Evolutionary conservation across 2,797 vertebrate genomes (phyloP).

Genomic region (Paguma larvata): DNA sequence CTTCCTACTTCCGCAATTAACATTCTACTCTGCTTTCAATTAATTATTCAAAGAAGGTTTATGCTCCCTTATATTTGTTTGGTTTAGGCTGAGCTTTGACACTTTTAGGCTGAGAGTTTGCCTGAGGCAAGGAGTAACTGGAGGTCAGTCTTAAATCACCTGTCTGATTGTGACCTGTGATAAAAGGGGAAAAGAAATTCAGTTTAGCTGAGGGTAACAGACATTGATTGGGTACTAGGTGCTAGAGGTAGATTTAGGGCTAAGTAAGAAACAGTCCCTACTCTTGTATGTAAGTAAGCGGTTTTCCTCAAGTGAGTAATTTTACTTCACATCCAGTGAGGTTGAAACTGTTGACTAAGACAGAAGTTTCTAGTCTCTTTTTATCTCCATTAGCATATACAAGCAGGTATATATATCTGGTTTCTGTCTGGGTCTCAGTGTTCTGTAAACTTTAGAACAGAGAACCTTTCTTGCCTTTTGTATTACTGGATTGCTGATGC

Average conservation of each 20-base stretch:
- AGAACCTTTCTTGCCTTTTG: neutral
- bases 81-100: neutral
- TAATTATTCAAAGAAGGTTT: constrained; percentile 31
- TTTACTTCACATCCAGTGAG: neutral
- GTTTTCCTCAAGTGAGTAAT: neutral
- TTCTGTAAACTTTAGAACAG: constrained; percentile 23
- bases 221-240: neutral
- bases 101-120: constrained; percentile 47
- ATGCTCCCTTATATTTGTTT: neutral
- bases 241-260: neutral
- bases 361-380: neutral
- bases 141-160: constrained; percentile 14
- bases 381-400: neutral
- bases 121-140: neutral
- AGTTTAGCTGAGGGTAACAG: neutral
- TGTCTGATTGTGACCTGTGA: neutral
- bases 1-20: neutral
- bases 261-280: neutral
- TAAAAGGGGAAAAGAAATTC: constrained; percentile 9
- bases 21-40: neutral
- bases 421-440: neutral
- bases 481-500: neutral
- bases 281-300: neutral
- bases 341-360: neutral
- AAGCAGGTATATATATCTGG: neutral